A percentile compares a stretch with the other conserved stretches of the same genome.
Evolutionary conservation across 2,888 invertebrate species (phyloP).

Genomic region (Chalcosyrphus nemorum): DNA sequence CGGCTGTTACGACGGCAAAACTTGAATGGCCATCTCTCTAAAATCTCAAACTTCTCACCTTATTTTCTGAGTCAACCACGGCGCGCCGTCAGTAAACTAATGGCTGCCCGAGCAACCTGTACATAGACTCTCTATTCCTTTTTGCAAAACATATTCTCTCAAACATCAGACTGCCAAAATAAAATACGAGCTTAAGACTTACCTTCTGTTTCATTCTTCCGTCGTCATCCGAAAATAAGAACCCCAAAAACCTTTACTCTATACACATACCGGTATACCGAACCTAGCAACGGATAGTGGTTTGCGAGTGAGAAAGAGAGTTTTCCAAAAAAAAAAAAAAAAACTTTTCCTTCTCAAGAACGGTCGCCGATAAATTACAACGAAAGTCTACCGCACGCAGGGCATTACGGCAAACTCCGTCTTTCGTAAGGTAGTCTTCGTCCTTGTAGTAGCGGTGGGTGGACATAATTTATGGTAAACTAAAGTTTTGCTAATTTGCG

Average conservation of each 20-base stretch:
- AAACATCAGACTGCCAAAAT: slow-evolving; percentile 55
- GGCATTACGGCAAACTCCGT: slow-evolving; percentile 65
- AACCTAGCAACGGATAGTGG: slow-evolving; percentile 16
- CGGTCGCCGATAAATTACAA: slow-evolving; percentile 70
- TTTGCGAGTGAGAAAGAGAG: slow-evolving; percentile 19
- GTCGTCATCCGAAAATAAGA: slow-evolving; percentile 14
- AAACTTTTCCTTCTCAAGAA: slow-evolving; percentile 66
- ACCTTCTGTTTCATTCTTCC: background rate
- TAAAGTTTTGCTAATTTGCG: slow-evolving; percentile 82
- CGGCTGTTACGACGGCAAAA: background rate
- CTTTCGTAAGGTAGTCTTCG: slow-evolving; percentile 35
- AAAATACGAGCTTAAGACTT: slow-evolving; percentile 44
- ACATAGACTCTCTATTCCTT: background rate
- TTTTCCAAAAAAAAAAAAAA: too few relatives aligned
- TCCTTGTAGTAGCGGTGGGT: slow-evolving; percentile 50
- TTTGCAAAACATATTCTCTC: slow-evolving; percentile 40
- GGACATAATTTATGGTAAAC: slow-evolving; percentile 74
- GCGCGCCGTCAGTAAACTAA: slow-evolving; percentile 5
- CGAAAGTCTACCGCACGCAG: slow-evolving; percentile 70
- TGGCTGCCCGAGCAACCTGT: slow-evolving; percentile 16
- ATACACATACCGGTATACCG: background rate
- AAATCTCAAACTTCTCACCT: slow-evolving; percentile 54
- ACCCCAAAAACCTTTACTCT: background rate
- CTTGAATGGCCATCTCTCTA: slow-evolving; percentile 45
- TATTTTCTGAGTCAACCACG: slow-evolving; percentile 10